Percentiles rank a stretch among this genome's conserved stretches.
Evolutionary conservation across 1,140 invertebrate genomes (phyloP).

Genomic region (Drosophila trapezifrons): DNA sequence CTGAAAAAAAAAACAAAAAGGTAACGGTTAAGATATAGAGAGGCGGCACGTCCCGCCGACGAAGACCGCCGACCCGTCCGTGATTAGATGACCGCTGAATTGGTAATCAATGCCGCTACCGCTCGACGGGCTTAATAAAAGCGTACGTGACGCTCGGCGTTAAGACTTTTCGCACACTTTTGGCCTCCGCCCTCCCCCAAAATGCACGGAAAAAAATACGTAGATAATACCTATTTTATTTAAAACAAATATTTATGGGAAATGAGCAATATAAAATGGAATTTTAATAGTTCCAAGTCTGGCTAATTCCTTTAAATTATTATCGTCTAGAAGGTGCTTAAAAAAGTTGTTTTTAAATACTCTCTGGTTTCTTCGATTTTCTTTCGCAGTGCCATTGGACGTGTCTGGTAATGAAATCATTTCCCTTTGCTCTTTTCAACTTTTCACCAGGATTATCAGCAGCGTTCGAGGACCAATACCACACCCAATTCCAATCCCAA

Average conservation of each 20-base stretch:
- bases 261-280: no score
- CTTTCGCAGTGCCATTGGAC: slow-evolving; percentile 37
- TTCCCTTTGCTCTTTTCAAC: slow-evolving; percentile 78
- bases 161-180: slow-evolving; percentile 76
- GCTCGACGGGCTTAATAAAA: slow-evolving; percentile 72
- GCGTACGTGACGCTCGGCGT: slow-evolving; percentile 65
- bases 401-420: slow-evolving; percentile 82
- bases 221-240: background rate
- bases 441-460: slow-evolving; percentile 70
- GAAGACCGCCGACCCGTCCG: slow-evolving; percentile 30
- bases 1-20: slow-evolving; percentile 4
- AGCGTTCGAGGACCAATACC: slow-evolving; percentile 7
- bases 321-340: no score
- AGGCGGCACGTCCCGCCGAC: slow-evolving; percentile 46
- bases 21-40: slow-evolving; percentile 22
- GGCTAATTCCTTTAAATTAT: no score
- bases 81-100: slow-evolving; percentile 82
- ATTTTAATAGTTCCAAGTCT: no score
- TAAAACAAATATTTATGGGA: no score
- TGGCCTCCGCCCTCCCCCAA: slow-evolving; percentile 14
- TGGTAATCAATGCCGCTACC: slow-evolving; percentile 76
- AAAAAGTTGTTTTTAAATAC: no score
- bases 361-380: background rate
- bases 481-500: background rate
- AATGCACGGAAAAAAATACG: slow-evolving; percentile 1